These are phyloP conservation scores for Epicauta chinensis DNA, from an alignment of 1,140 invertebrate species.

Conservation along the genomic window DNA sequence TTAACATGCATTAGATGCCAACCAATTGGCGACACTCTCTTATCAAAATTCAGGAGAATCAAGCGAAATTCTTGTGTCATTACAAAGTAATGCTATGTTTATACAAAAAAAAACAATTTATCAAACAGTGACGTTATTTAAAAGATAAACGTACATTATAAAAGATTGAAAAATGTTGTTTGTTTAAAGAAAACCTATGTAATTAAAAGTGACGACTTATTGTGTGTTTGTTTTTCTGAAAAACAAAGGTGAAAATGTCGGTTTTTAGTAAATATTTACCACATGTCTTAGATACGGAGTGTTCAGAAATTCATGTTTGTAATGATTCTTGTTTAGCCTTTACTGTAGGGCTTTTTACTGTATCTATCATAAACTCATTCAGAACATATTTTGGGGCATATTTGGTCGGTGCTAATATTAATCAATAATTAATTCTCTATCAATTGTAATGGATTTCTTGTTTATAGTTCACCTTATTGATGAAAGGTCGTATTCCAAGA, in stretches of 20 bases:
- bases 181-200: too few species aligned
- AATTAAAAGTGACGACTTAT: too few species aligned
- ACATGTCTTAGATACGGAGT: not conserved
- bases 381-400: constrained; percentile 10
- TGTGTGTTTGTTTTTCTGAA: not conserved
- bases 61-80: too few species aligned
- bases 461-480: constrained; percentile 59
- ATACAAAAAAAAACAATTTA: too few species aligned
- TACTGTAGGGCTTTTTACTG: not conserved
- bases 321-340: constrained; percentile 1
- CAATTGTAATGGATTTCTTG: not conserved
- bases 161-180: too few species aligned
- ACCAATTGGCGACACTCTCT: too few species aligned
- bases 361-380: not conserved
- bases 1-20: too few species aligned
- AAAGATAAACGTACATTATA: too few species aligned
- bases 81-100: too few species aligned
- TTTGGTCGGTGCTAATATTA: not conserved
- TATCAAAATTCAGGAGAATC: too few species aligned
- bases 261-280: constrained; percentile 5
- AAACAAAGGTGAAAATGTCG: constrained; percentile 2
- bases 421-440: too few species aligned
- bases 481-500: constrained; percentile 58
- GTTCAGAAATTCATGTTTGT: constrained; percentile 3
- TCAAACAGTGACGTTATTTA: too few species aligned